Base-by-base conservation (phyloP, 1,140 invertebrate genomes). In the Bathynomus jamesi region DNA sequence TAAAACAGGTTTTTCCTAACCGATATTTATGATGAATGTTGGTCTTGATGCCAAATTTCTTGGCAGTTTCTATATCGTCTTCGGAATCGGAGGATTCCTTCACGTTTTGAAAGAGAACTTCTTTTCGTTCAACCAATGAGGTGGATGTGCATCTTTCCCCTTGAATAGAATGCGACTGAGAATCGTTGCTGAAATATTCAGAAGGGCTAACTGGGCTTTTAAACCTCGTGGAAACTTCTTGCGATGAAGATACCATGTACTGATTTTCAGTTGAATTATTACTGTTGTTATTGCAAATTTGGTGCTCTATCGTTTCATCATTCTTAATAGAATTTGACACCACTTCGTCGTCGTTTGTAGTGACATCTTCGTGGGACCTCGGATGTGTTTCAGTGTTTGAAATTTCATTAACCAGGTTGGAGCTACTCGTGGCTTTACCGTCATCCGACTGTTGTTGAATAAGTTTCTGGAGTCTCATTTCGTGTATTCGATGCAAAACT, bases 241-340 rank as follows among this genome's bases (percentile, higher is more conserved):
- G 73, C 8, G 73, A 75, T 11, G 73, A 75, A 10, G 73, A 71
- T n/a, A 75, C 73, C 40, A 53, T 53, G 40, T 3, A 53, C 5
- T 53, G 40, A 53, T 53, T 53, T 21, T 53, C 40, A 53, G 21
- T 21, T 53, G 21, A n/a, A n/a, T n/a, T n/a, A n/a, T n/a, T n/a
- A n/a, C n/a, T n/a, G n/a, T n/a, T n/a, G n/a, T n/a, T n/a, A n/a
- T n/a, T n/a, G n/a, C n/a, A n/a, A n/a, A n/a, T n/a, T n/a, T n/a
- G n/a, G n/a, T n/a, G n/a, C n/a, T n/a, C n/a, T n/a, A n/a, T n/a
- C n/a, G n/a, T 17, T 21, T 53, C 40, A 2, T 53, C 40, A 53
- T 53, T 53, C 21, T 21, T 1, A n/a, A n/a, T n/a, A 1, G 40
- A 53, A 53, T 53, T 53, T 11, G 40, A 53, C 40, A 53, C 40